Percentiles rank a stretch among this genome's conserved stretches.
Evolutionary conservation across 64 coral and sea anemone genomes (phyloP).

Genomic region (Porites lutea): DNA sequence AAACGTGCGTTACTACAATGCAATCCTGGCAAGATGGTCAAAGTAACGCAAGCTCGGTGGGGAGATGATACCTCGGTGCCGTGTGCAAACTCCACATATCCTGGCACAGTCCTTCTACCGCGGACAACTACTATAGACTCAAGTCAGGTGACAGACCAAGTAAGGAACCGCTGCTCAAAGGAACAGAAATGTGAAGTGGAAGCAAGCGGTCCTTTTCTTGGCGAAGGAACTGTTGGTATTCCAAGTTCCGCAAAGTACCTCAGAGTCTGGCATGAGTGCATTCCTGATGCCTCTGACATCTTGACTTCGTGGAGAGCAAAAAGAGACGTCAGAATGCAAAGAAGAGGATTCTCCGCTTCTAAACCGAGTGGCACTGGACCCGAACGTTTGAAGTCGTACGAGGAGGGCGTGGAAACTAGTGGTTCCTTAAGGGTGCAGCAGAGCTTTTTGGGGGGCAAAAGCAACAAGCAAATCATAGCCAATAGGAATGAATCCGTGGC

Average conservation of each 20-base stretch:
- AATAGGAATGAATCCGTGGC: background rate
- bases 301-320: slow-evolving; percentile 5
- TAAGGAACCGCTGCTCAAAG: slow-evolving; percentile 56
- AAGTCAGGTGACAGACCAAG: slow-evolving; percentile 19
- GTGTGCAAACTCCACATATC: slow-evolving; percentile 9
- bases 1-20: slow-evolving; percentile 49
- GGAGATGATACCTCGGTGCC: slow-evolving; percentile 50
- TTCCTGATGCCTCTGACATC: slow-evolving; percentile 58
- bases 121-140: background rate
- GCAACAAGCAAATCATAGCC: slow-evolving; percentile 45
- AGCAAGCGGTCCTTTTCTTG: slow-evolving; percentile 25
- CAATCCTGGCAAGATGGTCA: slow-evolving; percentile 35
- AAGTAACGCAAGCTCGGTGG: slow-evolving; percentile 76
- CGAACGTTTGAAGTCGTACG: background rate
- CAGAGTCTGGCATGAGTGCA: slow-evolving; percentile 77
- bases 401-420: background rate
- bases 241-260: slow-evolving; percentile 58
- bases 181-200: slow-evolving; percentile 51
- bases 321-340: slow-evolving; percentile 33
- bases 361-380: background rate
- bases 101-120: background rate
- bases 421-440: background rate
- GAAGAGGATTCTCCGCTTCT: slow-evolving; percentile 21
- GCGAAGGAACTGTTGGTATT: background rate
- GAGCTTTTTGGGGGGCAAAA: slow-evolving; percentile 9